Base-by-base conservation (phyloP, 2,888 invertebrate genomes). In the Dromius quadrimaculatus region DNA sequence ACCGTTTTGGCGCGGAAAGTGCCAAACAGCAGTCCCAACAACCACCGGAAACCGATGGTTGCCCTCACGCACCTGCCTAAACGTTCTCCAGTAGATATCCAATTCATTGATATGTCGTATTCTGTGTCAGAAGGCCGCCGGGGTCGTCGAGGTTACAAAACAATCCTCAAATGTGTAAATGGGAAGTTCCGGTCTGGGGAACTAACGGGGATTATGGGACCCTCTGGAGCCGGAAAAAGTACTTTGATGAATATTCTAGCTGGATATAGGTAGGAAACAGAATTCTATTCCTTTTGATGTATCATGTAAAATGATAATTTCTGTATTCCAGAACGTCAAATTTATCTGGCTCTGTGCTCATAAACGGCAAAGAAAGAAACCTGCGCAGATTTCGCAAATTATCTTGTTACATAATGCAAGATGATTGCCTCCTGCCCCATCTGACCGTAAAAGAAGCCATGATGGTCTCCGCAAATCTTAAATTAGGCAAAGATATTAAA, bases 371-470 rank as follows among this genome's bases (percentile, higher is more conserved):
- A 78, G 92, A 92, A 74, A 85, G 97, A 64, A 95, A 94, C 82
- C 85, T 95, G 43, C 86, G 96, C 36, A 86, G 92, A 72, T 97
- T 97, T 83, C 89, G 97, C 28, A 97, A 97, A 81, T 89, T 95
- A 83, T 95, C 96, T 9, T 96, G 96, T 80, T 97, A 97, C 84
- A 97, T 98, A 76, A 97, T 97, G 96, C 97, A 98, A 81, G 94
- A 95, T 78, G 95, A 95, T 81, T 91, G 93, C 74, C 84, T 97
- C 1, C 87, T 95, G 62, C 95, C 95, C 1, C 94, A 96, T 81
- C 86, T 98, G 22, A 93, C 94, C 0, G 96, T 97, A 20, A 88
- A 87, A 76, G 98, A 98, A 83, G 92, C 96, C 23, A 95, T 98
- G 94, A 90, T 90, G 81, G 94, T 95, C 1, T 93, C 97, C 0